Evolutionary conservation across 35 echinoderm and acorn worm species (phyloP).

Genomic region (Eucidaris tribuloides): DNA sequence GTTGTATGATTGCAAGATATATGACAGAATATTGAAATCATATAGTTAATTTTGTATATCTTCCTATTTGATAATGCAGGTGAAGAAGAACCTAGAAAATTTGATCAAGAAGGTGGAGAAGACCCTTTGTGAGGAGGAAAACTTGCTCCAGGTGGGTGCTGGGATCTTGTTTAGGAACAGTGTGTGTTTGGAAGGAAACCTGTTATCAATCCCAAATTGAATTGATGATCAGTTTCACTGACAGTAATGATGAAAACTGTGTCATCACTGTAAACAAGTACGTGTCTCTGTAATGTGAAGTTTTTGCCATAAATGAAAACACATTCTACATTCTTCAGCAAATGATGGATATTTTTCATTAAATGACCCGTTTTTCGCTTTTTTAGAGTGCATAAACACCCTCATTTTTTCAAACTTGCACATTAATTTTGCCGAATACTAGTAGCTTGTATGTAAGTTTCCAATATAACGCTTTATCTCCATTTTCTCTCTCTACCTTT

Average conservation of each 20-base stretch:
- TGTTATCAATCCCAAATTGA: neutral
- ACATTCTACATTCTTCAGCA: neutral
- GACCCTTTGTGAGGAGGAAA: constrained; percentile 97
- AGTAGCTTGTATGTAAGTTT: no score
- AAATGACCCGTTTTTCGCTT: no score
- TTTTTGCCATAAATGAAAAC: neutral
- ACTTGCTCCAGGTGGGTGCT: constrained; percentile 81
- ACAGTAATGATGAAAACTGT: neutral
- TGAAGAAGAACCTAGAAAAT: constrained; percentile 87
- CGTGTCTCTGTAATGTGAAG: neutral
- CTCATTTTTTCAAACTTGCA: no score
- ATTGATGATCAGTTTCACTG: neutral
- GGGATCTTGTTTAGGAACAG: neutral
- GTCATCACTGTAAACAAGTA: neutral
- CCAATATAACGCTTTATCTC: no score
- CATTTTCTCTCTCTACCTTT: no score
- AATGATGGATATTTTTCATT: neutral
- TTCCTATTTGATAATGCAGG: constrained; percentile 60
- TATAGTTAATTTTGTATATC: no score
- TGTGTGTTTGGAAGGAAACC: neutral
- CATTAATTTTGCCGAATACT: no score
- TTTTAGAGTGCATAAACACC: no score
- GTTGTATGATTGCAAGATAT: no score
- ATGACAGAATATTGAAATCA: no score
- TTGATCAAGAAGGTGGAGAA: constrained; percentile 97